Percentiles rank a stretch among this genome's conserved stretches.
Evolutionary conservation across 2,888 invertebrate genomes (phyloP).

Genomic region (Ypsolopha scabrella): DNA sequence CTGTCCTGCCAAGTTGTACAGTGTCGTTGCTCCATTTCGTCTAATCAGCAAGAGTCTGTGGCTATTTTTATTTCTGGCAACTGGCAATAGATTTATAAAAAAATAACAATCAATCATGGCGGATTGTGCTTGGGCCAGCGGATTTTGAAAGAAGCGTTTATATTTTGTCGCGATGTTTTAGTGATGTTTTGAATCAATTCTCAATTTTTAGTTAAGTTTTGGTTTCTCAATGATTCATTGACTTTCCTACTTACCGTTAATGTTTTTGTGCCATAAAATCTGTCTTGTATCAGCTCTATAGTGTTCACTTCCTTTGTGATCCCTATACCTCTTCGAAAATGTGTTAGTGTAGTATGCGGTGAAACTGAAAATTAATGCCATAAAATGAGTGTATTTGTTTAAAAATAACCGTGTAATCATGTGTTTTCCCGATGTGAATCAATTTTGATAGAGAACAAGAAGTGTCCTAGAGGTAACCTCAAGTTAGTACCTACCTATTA

Average conservation of each 20-base stretch:
- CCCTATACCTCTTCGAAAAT: conserved; percentile 31
- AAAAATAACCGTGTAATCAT: too few species aligned
- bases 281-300: not conserved
- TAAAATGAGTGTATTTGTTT: conserved; percentile 1
- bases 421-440: not conserved
- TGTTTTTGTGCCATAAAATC: conserved; percentile 5
- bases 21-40: too few species aligned
- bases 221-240: not conserved
- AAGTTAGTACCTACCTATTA: not conserved
- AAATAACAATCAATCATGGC: conserved; percentile 7
- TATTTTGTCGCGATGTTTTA: conserved; percentile 4
- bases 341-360: conserved; percentile 15
- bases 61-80: not conserved
- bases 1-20: too few species aligned
- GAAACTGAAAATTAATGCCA: not conserved
- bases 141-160: conserved; percentile 3
- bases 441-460: not conserved
- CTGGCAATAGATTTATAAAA: not conserved
- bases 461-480: conserved; percentile 6
- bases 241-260: not conserved
- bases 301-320: conserved; percentile 61
- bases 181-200: conserved; percentile 1
- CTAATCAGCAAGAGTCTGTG: too few species aligned
- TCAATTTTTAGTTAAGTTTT: conserved; percentile 5
- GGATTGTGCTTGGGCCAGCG: conserved; percentile 8